phyloP scores from a whole-genome alignment of 2,113 vertebrate species.

The Pomatorhinus ruficollis region DNA sequence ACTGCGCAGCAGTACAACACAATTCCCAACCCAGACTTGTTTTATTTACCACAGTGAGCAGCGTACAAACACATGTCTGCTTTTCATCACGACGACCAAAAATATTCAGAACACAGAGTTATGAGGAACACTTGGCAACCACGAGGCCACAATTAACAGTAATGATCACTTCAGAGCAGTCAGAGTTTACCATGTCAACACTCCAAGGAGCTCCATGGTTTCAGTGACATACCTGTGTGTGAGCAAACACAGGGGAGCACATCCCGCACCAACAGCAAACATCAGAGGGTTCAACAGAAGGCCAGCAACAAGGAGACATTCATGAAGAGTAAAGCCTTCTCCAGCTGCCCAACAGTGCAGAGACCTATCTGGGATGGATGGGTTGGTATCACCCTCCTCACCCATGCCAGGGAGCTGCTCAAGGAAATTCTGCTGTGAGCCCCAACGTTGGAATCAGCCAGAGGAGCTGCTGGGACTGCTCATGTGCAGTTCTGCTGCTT shows the following conservation, averaged over 20 bases:
- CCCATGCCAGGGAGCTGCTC: background rate
- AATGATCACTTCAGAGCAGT: slow-evolving; percentile 23
- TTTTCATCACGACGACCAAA: slow-evolving; percentile 55
- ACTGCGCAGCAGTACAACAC: background rate
- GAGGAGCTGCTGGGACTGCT: background rate
- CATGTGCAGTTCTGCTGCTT: rapidly evolving
- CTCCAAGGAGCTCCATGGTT: background rate
- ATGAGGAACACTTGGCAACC: slow-evolving; percentile 40
- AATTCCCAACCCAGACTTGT: background rate
- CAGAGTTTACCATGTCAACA: background rate
- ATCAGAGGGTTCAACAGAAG: background rate
- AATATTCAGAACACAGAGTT: background rate
- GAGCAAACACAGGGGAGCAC: background rate
- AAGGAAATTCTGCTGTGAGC: background rate
- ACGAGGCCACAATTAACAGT: slow-evolving; percentile 40
- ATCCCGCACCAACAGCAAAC: background rate
- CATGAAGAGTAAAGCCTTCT: background rate
- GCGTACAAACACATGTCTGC: background rate
- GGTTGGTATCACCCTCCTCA: background rate
- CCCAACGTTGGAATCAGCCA: background rate
- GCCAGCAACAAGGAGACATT: background rate
- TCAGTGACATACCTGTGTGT: background rate
- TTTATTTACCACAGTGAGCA: slow-evolving; percentile 26
- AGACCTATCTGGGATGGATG: rapidly evolving
- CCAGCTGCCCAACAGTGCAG: rapidly evolving